These are phyloP conservation scores for Eucera pruinosa DNA, from an alignment of 2,888 invertebrate species.

Conservation along the genomic window DNA sequence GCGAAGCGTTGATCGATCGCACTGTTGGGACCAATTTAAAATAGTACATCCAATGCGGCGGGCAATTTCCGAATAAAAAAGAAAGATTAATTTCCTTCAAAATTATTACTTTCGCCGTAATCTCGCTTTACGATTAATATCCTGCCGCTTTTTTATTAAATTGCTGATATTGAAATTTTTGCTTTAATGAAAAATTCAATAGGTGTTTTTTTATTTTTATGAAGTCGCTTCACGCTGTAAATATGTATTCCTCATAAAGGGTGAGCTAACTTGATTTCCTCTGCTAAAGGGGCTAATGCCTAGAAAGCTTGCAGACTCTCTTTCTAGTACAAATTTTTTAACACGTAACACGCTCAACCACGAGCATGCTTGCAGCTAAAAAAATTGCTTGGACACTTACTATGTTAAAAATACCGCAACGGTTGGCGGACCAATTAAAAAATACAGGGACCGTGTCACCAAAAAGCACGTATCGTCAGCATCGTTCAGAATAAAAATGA, in stretches of 20 bases:
- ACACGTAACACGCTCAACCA: background rate
- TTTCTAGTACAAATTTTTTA: background rate
- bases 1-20: constrained; percentile 27
- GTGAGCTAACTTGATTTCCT: constrained; percentile 12
- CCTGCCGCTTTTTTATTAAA: no score
- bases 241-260: constrained; percentile 15
- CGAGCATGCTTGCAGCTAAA: background rate
- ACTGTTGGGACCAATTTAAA: constrained; percentile 36
- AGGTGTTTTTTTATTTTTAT: no score
- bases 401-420: background rate
- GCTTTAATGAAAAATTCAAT: background rate
- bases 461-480: background rate
- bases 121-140: no score
- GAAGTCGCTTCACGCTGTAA: background rate
- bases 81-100: constrained; percentile 9
- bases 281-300: constrained; percentile 10
- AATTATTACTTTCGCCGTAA: background rate
- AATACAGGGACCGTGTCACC: background rate
- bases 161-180: background rate
- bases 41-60: constrained; percentile 11
- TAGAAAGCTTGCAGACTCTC: background rate
- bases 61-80: constrained; percentile 12
- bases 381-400: no score
- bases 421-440: background rate
- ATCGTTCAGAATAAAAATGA: background rate